These are phyloP conservation scores for Scaptomyza parva DNA, from an alignment of 2,888 invertebrate species.

Conservation along the genomic window DNA sequence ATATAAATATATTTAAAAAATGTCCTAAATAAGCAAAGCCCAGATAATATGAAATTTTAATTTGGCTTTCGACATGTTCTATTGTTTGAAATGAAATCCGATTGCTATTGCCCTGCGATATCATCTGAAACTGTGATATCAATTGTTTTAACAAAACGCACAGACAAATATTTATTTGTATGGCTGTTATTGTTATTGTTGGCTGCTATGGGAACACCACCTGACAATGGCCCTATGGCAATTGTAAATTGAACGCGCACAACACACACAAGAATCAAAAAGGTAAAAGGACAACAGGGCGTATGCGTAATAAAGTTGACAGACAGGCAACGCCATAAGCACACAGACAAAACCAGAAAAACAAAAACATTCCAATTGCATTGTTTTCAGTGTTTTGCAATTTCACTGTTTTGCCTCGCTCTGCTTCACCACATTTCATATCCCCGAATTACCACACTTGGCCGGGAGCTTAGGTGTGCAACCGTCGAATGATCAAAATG, in stretches of 20 bases:
- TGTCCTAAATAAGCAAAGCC: background rate
- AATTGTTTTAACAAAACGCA: conserved; percentile 12
- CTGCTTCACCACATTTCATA: background rate
- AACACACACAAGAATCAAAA: conserved; percentile 16
- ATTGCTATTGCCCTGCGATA: conserved; percentile 11
- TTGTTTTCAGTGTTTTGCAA: conserved; percentile 41
- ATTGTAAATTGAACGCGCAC: conserved; percentile 50
- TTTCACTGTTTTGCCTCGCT: background rate
- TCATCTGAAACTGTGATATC: conserved; percentile 6
- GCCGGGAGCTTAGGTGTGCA: background rate
- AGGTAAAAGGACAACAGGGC: conserved; percentile 35
- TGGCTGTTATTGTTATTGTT: background rate
- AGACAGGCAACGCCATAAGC: conserved; percentile 18
- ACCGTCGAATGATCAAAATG: background rate
- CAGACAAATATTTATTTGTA: conserved; percentile 2
- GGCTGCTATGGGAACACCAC: background rate
- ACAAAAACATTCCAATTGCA: conserved; percentile 12
- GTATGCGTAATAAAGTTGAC: conserved; percentile 60
- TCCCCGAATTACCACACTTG: background rate
- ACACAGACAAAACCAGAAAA: background rate
- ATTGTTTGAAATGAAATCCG: conserved; percentile 7
- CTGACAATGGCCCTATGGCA: conserved; percentile 23
- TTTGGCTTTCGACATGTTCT: conserved; percentile 7
- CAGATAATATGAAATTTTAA: conserved; percentile 4
- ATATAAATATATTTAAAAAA: background rate